Conservation (phyloP, 2,113 vertebrate genomes). For the Piliocolobus tephrosceles region DNA sequence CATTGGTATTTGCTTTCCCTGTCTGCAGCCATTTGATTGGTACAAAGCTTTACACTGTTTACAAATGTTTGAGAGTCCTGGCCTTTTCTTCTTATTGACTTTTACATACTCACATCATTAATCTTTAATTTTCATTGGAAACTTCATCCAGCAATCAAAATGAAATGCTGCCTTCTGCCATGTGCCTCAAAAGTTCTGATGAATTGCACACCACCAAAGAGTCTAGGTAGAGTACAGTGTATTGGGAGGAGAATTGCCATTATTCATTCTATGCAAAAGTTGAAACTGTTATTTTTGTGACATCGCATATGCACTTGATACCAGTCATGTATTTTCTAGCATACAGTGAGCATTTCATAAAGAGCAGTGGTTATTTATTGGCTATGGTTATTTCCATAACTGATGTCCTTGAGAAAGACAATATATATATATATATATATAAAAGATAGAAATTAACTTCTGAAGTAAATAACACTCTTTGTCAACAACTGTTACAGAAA, state of each 20-base stretch:
- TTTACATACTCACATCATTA: constrained; percentile 39
- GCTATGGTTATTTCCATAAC: neutral
- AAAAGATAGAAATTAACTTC: neutral
- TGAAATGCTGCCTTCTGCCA: neutral
- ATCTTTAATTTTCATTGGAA: constrained; percentile 57
- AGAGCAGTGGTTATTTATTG: neutral
- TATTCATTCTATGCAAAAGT: neutral
- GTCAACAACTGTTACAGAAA: neutral
- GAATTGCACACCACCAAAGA: neutral
- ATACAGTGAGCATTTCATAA: neutral
- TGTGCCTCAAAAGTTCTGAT: neutral
- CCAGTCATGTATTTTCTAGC: neutral
- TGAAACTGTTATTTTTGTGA: neutral
- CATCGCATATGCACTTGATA: too few relatives aligned
- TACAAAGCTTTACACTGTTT: constrained; percentile 59
- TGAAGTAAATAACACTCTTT: neutral
- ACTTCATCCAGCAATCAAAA: constrained; percentile 28
- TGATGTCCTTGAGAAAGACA: neutral
- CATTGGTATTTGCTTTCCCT: neutral
- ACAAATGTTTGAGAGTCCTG: constrained; percentile 23
- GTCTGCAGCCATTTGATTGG: constrained; percentile 37
- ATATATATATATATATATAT: neutral
- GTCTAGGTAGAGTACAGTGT: fast-evolving
- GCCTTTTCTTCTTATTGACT: constrained; percentile 55
- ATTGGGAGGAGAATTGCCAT: neutral